Conservation (phyloP, 2,113 vertebrate genomes). For the Bucco capensis region DNA sequence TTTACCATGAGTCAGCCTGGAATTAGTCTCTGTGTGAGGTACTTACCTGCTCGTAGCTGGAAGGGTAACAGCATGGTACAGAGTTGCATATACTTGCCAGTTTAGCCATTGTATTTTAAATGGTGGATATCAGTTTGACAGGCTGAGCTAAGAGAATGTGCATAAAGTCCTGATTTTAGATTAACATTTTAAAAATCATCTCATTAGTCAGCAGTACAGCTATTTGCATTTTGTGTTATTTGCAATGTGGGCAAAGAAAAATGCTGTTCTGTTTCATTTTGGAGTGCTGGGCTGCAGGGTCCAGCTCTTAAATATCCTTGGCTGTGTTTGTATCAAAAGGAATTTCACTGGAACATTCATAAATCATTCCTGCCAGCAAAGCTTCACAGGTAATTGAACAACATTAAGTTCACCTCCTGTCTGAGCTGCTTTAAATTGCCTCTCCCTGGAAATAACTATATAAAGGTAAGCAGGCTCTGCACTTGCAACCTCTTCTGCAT, state of each 20-base stretch:
- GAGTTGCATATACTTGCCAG: neutral
- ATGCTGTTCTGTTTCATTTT: neutral
- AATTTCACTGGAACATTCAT: neutral
- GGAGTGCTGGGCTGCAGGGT: neutral
- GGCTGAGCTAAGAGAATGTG: neutral
- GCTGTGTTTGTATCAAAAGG: neutral
- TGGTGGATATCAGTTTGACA: neutral
- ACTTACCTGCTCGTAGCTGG: neutral
- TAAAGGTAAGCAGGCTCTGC: neutral
- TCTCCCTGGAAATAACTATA: neutral
- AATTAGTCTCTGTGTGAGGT: neutral
- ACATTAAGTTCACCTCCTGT: neutral
- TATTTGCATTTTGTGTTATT: neutral
- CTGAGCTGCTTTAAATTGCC: neutral
- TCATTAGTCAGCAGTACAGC: neutral
- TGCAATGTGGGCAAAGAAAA: neutral
- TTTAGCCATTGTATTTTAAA: accelerated
- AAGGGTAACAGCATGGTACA: neutral
- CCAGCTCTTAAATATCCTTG: neutral
- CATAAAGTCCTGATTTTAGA: neutral
- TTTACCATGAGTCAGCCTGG: neutral
- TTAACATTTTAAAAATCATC: neutral
- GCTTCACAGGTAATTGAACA: slow-evolving; percentile 21
- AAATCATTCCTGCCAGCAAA: neutral
- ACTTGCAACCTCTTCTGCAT: neutral